Conservation (phyloP, 1,140 invertebrate species). For the Onthophagus taurus region DNA sequence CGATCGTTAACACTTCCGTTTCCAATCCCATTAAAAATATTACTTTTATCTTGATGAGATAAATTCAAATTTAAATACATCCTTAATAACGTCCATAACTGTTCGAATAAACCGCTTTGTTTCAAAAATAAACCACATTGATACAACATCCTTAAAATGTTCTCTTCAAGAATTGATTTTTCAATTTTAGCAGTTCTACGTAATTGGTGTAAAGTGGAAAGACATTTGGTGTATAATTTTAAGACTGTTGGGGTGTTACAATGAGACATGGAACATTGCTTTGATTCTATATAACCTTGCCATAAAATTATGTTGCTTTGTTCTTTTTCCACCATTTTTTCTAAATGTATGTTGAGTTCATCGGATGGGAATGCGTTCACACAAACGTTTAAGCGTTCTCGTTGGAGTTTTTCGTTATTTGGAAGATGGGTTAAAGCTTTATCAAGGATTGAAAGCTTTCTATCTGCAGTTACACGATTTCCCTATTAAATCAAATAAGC, state of each 20-base stretch:
- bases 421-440: conserved; percentile 45
- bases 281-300: conserved; percentile 47
- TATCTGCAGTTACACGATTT: conserved; percentile 37
- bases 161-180: conserved; percentile 33
- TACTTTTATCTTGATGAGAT: conserved; percentile 28
- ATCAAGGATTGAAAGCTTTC: conserved; percentile 47
- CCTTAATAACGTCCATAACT: conserved; percentile 51
- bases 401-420: conserved; percentile 38
- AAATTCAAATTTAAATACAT: conserved; percentile 52
- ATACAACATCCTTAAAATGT: conserved; percentile 44
- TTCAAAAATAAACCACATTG: conserved; percentile 54
- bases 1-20: conserved; percentile 41
- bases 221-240: conserved; percentile 45
- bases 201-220: conserved; percentile 43
- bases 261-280: conserved; percentile 49
- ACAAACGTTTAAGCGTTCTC: conserved; percentile 42
- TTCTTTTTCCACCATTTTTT: conserved; percentile 40
- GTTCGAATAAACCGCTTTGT: conserved; percentile 53
- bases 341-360: conserved; percentile 41
- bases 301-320: conserved; percentile 47
- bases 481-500: too few relatives aligned
- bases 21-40: conserved; percentile 37
- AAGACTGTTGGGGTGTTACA: conserved; percentile 48
- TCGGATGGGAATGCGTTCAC: conserved; percentile 45
- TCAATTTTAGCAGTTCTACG: conserved; percentile 27